Evolutionary conservation across 1,140 invertebrate species (phyloP), one percentile per base, ranked within the genome.

Genomic region (Aradophagus sp.): DNA sequence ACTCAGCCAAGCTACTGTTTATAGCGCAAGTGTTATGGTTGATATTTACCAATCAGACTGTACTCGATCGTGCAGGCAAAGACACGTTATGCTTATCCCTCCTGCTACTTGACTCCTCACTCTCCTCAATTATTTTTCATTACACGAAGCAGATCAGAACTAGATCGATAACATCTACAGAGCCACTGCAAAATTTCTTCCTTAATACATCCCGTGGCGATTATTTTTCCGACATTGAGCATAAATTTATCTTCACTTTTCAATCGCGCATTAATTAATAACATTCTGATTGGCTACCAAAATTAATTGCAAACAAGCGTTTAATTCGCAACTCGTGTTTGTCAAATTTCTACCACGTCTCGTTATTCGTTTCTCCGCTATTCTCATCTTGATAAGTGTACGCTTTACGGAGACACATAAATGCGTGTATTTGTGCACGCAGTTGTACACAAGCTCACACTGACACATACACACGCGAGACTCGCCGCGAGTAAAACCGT

Each of bases 401-500:
- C 48, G 44, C 41, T 53, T 48, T 32, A 26, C 23, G 20, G 19
- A 19, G 34, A 52, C n/a, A 45, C 48, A 14, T 23, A 16, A 17
- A 36, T 42, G 15, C 19, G 19, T 26, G 32, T 69, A 16, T 62
- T 44, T 61, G 41, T 47, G 26, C 16, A 59, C 55, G 44, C 36
- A 42, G 11, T 17, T 19, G 50, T 36, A 65, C 62, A 68, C 53
- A 74, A 2, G 6, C 34, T 58, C 52, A 62, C 45, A 29, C 7
- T 29, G 2, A 55, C 69, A 38, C 71, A 71, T 67, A 74, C 75
- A 77, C 70, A 69, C 68, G 63, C 48, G 44, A 44, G 70, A 68
- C 70, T 77, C 70, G 72, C 67, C 71, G 77, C 80, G 80, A 83
- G 80, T 82, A 81, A 81, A 82, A 82, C 79, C 80, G 80, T 84